Base-by-base conservation (phyloP, 2,797 vertebrate species). In the Synaphobranchus kaupii region DNA sequence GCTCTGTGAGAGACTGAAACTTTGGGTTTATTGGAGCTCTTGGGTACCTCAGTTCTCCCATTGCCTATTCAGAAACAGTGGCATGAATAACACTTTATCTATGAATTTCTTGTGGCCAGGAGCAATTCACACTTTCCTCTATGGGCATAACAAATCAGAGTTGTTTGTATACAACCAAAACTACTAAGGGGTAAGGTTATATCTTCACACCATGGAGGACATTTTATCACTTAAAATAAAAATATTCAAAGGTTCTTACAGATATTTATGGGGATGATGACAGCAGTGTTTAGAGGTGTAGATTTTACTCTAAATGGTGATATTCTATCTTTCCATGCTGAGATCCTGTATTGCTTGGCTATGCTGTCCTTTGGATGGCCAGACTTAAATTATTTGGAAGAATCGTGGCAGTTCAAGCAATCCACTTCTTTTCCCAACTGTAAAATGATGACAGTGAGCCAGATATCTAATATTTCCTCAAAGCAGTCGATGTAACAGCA, bases 1-100 rank as follows among this genome's bases (percentile, higher is more conserved):
- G 1, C 20, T 4, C 34, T 47, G 47, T n/a, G 50, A 28, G 31
- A 54, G 10, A 9, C 25, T 39, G 34, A 73, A 20, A 17, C 15
- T 50, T 54, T 34, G 31, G 34, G 82, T 66, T 87, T 48, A 56
- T 20, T 71, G 10, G 34, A 1, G 25, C 60, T n/a, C 25, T n/a
- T 66, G 63, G 63, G 25, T 10, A 28, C 10, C 66, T 83, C 47
- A n/a, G 78, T 71, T 44, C 12, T 81, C 15, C 8, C 31, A 47
- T 13, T 82, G 54, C 54, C 85, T 47, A 34, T 86, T 50, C n/a
- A 44, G n/a, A 39, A 82, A 82, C 56, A 56, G 47, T 39, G 31
- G 73, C 73, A 58, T 22, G 31, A 12, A 25, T 78, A 54, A 17
- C 78, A 12, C 25, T 20, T 66, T 85, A 15, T 71, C 47, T 71